Conservation (phyloP, 2,113 vertebrate genomes). For the Dolichotis patagonum region DNA sequence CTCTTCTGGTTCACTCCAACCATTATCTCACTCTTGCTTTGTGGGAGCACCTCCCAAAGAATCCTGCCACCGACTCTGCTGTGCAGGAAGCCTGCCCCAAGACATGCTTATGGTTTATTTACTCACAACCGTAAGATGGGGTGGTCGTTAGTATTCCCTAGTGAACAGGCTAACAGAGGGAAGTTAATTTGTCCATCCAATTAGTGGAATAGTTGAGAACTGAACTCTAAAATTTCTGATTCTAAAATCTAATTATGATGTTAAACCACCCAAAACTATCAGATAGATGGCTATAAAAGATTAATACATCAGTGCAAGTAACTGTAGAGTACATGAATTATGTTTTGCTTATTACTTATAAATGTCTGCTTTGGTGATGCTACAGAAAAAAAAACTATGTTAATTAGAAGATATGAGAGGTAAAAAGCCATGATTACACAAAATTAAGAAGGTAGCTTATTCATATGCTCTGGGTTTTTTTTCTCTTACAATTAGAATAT, state of each 20-base stretch:
- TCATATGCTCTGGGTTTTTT: not conserved
- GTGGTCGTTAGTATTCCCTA: not conserved
- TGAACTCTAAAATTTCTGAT: not conserved
- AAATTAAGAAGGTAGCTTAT: not conserved
- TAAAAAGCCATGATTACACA: not conserved
- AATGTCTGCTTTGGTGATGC: not conserved
- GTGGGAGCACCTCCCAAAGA: not conserved
- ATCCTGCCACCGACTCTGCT: not conserved
- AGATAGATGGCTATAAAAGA: not conserved
- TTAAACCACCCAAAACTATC: not conserved
- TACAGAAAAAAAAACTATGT: not conserved
- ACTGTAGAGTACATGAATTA: not conserved
- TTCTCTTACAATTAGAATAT: not conserved
- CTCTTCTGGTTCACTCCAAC: not conserved
- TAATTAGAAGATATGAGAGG: not conserved
- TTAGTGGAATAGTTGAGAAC: not conserved
- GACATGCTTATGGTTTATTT: not conserved
- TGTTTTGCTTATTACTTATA: not conserved
- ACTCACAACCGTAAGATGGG: not conserved
- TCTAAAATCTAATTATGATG: not conserved
- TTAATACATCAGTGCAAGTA: not conserved
- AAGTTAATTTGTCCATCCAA: not conserved
- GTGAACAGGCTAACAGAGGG: not conserved
- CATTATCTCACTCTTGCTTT: not conserved
- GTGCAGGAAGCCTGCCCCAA: not conserved